A percentile compares a stretch with the other conserved stretches of the same genome.
phyloP scores from a whole-genome alignment of 64 coral and sea anemone genomes.

The Pachyseris speciosa region DNA sequence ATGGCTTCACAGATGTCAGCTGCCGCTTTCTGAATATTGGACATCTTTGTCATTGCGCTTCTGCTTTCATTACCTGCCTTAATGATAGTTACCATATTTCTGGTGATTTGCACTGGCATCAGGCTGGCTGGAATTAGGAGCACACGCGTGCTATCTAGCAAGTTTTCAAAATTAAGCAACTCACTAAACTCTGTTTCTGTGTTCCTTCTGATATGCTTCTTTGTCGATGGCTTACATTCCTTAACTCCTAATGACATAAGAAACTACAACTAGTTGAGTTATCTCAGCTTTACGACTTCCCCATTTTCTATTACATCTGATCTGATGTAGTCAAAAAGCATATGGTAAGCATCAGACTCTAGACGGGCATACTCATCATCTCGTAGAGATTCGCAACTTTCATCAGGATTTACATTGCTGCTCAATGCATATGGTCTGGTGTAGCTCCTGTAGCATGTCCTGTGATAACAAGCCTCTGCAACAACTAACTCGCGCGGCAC shows the following conservation, averaged over 20 bases:
- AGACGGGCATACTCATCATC: slow-evolving; percentile 39
- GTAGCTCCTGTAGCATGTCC: neutral
- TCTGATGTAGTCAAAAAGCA: slow-evolving; percentile 42
- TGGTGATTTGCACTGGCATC: neutral
- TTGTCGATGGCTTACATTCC: slow-evolving; percentile 37
- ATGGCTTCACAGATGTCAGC: neutral
- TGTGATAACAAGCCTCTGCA: slow-evolving; percentile 52
- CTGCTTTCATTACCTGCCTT: neutral
- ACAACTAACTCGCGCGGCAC: slow-evolving; percentile 37
- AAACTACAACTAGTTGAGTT: slow-evolving; percentile 1
- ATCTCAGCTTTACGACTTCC: slow-evolving; percentile 38
- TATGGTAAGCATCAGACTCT: slow-evolving; percentile 51
- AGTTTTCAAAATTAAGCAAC: slow-evolving; percentile 1
- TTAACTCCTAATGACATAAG: slow-evolving; percentile 24
- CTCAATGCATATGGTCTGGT: neutral
- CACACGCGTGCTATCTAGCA: slow-evolving; percentile 5
- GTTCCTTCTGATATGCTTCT: slow-evolving; percentile 27
- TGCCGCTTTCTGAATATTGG: neutral
- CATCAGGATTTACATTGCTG: neutral
- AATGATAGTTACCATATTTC: neutral
- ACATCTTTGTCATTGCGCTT: neutral
- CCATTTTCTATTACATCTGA: slow-evolving; percentile 48
- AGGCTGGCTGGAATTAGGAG: slow-evolving; percentile 1
- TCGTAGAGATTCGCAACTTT: neutral
- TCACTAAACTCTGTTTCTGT: slow-evolving; percentile 6